Conservation (phyloP, 2,888 invertebrate species). For the Galerucella nymphaeae region DNA sequence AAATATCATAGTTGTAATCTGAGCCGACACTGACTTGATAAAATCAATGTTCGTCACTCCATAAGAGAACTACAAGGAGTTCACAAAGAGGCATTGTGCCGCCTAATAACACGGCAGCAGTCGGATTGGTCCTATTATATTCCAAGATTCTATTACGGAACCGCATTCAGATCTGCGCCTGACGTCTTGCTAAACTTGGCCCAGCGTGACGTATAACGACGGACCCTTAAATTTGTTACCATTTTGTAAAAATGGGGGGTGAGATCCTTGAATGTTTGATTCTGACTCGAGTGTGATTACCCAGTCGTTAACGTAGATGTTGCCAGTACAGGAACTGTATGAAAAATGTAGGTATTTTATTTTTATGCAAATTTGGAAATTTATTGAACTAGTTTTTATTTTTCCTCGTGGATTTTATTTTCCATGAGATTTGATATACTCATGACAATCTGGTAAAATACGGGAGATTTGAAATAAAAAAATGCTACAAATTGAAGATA, state of each 20-base stretch:
- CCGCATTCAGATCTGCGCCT: constrained; percentile 61
- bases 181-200: constrained; percentile 61
- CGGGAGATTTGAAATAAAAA: no score
- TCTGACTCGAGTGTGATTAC: neutral
- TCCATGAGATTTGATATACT: no score
- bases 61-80: constrained; percentile 16
- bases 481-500: no score
- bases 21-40: constrained; percentile 55
- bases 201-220: constrained; percentile 54
- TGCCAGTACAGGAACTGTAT: neutral
- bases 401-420: no score
- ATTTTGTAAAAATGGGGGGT: constrained; percentile 15
- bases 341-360: no score
- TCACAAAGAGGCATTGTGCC: constrained; percentile 37
- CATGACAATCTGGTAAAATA: no score
- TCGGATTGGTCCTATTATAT: constrained; percentile 63
- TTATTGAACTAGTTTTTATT: no score
- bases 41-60: constrained; percentile 59
- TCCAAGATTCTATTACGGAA: constrained; percentile 62
- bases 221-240: constrained; percentile 28
- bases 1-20: neutral
- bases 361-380: no score
- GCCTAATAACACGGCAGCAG: constrained; percentile 49
- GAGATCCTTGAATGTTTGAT: neutral
- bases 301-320: neutral